These are phyloP conservation scores for Harpegnathos saltator DNA, from an alignment of 1,140 invertebrate genomes.

Conservation along the genomic window DNA sequence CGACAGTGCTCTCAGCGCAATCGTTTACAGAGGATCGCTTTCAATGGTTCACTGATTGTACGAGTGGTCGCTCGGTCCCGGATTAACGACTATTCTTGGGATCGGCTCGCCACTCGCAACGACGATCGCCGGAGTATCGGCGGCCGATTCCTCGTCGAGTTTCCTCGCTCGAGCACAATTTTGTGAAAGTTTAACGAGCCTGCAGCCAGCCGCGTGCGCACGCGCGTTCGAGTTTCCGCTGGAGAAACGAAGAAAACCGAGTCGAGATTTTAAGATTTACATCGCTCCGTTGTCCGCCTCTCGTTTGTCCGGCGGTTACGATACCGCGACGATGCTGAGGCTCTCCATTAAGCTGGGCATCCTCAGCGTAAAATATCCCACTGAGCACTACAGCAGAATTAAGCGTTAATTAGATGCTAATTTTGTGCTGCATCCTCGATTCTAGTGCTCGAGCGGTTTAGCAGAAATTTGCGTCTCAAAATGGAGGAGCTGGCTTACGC, in stretches of 20 bases:
- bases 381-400: no score
- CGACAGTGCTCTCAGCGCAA: slow-evolving; percentile 11
- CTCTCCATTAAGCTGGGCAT: slow-evolving; percentile 17
- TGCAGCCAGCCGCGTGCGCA: slow-evolving; percentile 6
- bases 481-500: no score
- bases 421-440: no score
- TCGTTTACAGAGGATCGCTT: slow-evolving; percentile 47
- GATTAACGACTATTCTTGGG: slow-evolving; percentile 52
- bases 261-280: slow-evolving; percentile 31
- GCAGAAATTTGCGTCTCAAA: no score
- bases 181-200: slow-evolving; percentile 59
- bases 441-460: no score
- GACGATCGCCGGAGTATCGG: slow-evolving; percentile 48
- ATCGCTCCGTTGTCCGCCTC: slow-evolving; percentile 11
- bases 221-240: slow-evolving; percentile 31
- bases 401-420: no score
- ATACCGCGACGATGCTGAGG: background rate
- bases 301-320: slow-evolving; percentile 5
- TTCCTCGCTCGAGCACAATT: slow-evolving; percentile 35
- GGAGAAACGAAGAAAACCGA: slow-evolving; percentile 10
- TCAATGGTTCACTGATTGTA: slow-evolving; percentile 58
- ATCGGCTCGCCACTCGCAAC: slow-evolving; percentile 34
- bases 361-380: background rate
- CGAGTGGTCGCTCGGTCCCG: slow-evolving; percentile 38
- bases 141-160: slow-evolving; percentile 24